These are phyloP conservation scores for Lophura nycthemera DNA, from an alignment of 2,113 vertebrate species.

Conservation along the genomic window DNA sequence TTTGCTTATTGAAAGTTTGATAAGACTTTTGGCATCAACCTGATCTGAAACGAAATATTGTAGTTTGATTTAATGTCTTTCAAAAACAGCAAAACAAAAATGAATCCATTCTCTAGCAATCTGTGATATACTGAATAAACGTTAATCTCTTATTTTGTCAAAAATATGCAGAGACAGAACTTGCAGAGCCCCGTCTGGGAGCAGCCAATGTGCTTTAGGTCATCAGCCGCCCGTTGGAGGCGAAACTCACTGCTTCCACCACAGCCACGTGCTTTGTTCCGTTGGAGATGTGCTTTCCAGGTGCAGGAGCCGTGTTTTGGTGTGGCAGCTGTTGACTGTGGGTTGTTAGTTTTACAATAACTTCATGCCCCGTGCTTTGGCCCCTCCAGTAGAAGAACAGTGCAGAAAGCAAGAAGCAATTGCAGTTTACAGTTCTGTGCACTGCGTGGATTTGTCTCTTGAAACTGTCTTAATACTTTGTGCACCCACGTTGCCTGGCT, in stretches of 20 bases:
- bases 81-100: neutral
- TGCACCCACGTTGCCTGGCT: rapidly evolving
- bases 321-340: neutral
- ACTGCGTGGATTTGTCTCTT: neutral
- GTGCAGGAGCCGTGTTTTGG: neutral
- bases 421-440: neutral
- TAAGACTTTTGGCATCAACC: neutral
- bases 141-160: neutral
- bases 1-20: neutral
- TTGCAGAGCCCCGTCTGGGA: neutral
- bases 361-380: neutral
- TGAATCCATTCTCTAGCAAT: neutral
- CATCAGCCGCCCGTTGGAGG: neutral
- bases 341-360: neutral
- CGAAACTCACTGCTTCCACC: neutral
- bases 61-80: neutral
- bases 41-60: neutral
- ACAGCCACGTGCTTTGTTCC: neutral
- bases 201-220: neutral
- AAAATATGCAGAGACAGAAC: neutral
- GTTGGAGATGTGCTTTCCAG: neutral
- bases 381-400: neutral
- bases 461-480: neutral
- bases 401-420: neutral
- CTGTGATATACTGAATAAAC: neutral